A percentile compares a stretch with the other conserved stretches of the same genome.
phyloP scores from a whole-genome alignment of 2,888 invertebrate species.

The Dendrolimus pini region DNA sequence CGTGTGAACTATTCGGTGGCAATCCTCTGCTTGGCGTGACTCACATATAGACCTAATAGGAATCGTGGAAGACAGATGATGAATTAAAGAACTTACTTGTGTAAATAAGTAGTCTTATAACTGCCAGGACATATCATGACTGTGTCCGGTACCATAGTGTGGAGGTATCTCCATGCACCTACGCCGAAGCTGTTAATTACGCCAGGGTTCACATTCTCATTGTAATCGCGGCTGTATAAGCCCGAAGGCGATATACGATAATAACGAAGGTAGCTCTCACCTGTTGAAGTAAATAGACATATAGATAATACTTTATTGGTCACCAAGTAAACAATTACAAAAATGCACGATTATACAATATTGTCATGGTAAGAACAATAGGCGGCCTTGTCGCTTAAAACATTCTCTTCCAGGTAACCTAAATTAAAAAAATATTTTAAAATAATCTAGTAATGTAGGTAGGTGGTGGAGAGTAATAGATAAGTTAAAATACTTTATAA shows the following conservation, averaged over 20 bases:
- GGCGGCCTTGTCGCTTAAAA: no score
- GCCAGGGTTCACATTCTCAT: conserved; percentile 78
- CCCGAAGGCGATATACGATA: conserved; percentile 78
- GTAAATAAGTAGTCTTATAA: conserved; percentile 45
- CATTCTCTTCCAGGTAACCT: no score
- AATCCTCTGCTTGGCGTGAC: no score
- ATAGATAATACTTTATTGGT: not conserved
- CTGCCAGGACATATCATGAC: conserved; percentile 49
- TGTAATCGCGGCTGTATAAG: conserved; percentile 80
- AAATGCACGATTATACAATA: not conserved
- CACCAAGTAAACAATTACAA: not conserved
- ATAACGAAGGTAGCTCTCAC: conserved; percentile 74
- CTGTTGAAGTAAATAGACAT: conserved; percentile 31
- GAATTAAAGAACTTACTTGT: conserved; percentile 35
- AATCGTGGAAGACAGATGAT: no score
- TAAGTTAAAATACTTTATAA: no score
- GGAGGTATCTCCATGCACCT: conserved; percentile 83
- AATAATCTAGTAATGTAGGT: no score
- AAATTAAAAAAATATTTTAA: no score
- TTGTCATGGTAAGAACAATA: no score
- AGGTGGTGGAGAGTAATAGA: no score
- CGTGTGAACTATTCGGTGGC: no score
- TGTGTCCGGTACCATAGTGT: conserved; percentile 76
- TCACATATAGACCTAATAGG: no score
- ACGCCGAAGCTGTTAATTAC: conserved; percentile 82